Evolutionary conservation across 64 coral and sea anemone species (phyloP), one percentile per base, ranked within the genome.

Genomic region (Acropora tenuis): DNA sequence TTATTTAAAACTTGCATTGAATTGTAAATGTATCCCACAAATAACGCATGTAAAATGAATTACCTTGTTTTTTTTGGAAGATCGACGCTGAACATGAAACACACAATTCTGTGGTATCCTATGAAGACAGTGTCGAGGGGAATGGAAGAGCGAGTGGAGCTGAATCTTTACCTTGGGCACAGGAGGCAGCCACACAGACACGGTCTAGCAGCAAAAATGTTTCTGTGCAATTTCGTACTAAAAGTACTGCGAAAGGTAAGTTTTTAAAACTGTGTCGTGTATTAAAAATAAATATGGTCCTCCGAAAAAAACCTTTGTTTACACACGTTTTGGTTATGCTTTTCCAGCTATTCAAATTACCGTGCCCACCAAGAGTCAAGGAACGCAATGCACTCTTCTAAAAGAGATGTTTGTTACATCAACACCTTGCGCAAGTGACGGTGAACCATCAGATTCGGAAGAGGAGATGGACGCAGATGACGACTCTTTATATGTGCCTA

Each of bases 181-280:
- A 88, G 42, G 73, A 88, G 43, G 68, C 76, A 15, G 1, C 30
- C 49, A 88, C 86, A 20, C 86, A 88, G 49, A 88, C 86, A 50
- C 73, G 19, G 49, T 44, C 17, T 3, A 60, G 41, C 30, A 88
- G 20, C 4, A 77, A 88, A 77, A 88, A 75, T 46, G 73, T 77
- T 17, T 77, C 69, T 49, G 73, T 74, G 11, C 72, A 88, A 61
- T 53, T 88, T 61, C 73, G 73, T 43, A 88, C 40, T 17, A 88
- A 88, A 63, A 43, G 41, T 55, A 58, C 78, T 53, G 48, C 50
- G 30, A 79, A 55, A 79, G 78, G 78, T 6, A 79, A 53, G 77
- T 79, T 55, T 57, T 9, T 57, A 42, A 1, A 50, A 18, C 1
- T 8, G 49, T 79, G 12, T 12, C 15, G 8, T 63, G 59, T 79